Evolutionary conservation across 1,140 invertebrate genomes (phyloP), one percentile per base, ranked within the genome.

Genomic region (Cyphomyrmex costatus): DNA sequence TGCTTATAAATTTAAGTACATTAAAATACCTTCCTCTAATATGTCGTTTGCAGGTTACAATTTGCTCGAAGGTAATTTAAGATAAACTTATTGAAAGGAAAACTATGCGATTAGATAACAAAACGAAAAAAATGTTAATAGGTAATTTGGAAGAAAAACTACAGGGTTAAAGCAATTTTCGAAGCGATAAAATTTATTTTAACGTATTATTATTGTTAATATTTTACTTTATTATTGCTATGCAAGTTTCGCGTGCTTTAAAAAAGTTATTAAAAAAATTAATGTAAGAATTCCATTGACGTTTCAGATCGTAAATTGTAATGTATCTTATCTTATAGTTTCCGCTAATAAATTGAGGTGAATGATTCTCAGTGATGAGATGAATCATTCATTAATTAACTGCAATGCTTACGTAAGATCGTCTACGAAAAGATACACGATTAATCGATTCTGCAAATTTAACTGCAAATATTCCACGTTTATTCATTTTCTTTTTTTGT

Each of bases 311-410:
- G 14, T 1, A 21, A 56, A 74, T 10, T 36, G 12, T 16, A 14
- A 56, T 16, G 4, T 74, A 36, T 56, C 27, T 21, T 19, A 6
- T 58, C 14, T n/a, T n/a, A n/a, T 76, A 60, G 0, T 42, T 74
- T 63, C 7, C 24, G 21, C 36, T n/a, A 65, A 78, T 14, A 8
- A 71, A 42, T 46, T 36, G 49, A 36, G 66, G 21, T 71, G 79
- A 82, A 82, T 56, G 66, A 60, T 82, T 82, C 66, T 73, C 19
- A 14, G 30, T 60, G 6, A 10, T 5, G 19, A n/a, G n/a, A 71
- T 71, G 65, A 66, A 66, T 79, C 77, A 79, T 51, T 3, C n/a
- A 7, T 3, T 33, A 66, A 79, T 66, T 66, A 66, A 16, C 14
- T 2, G 2, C 16, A 14, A 82, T 12, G 60, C n/a, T 58, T 14